Evolutionary conservation across 2,797 vertebrate genomes (phyloP).

Genomic region (Decapterus maruadsi): DNA sequence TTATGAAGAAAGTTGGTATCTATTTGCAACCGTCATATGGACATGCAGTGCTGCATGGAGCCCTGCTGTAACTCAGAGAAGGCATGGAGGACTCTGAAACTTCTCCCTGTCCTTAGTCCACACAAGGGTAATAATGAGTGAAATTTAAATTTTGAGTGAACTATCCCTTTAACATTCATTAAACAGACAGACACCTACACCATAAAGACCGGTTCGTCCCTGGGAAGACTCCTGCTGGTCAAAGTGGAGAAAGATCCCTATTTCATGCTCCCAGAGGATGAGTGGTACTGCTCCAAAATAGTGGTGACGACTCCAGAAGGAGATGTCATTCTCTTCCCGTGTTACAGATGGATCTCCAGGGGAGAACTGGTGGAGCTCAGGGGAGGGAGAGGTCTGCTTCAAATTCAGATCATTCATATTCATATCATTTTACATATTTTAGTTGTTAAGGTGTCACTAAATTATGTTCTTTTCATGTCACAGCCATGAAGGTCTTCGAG

Average conservation of each 20-base stretch:
- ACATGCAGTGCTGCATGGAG: too few relatives aligned
- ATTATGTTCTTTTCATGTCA: neutral
- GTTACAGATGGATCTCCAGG: slow-evolving; percentile 77
- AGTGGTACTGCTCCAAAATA: slow-evolving; percentile 79
- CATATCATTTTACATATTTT: neutral
- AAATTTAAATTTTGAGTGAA: too few relatives aligned
- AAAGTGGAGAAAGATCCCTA: slow-evolving; percentile 72
- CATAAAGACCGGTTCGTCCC: slow-evolving; percentile 40
- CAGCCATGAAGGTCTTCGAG: slow-evolving; percentile 67
- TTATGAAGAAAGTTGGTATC: too few relatives aligned
- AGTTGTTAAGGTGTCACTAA: too few relatives aligned
- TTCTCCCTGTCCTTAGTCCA: too few relatives aligned
- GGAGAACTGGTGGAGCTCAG: slow-evolving; percentile 74
- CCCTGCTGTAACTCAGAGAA: too few relatives aligned
- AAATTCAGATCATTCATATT: neutral
- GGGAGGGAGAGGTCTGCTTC: slow-evolving; percentile 73
- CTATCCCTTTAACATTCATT: too few relatives aligned
- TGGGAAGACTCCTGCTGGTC: slow-evolving; percentile 75
- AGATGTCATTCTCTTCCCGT: slow-evolving; percentile 73
- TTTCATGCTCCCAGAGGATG: slow-evolving; percentile 52
- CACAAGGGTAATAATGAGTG: too few relatives aligned
- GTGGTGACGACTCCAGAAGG: slow-evolving; percentile 72
- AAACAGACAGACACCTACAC: slow-evolving; percentile 66
- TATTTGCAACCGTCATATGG: too few relatives aligned
- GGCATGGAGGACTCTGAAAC: too few relatives aligned